Evolutionary conservation across 2,888 invertebrate genomes (phyloP).

Genomic region (Drosophila nr. perissopoda): DNA sequence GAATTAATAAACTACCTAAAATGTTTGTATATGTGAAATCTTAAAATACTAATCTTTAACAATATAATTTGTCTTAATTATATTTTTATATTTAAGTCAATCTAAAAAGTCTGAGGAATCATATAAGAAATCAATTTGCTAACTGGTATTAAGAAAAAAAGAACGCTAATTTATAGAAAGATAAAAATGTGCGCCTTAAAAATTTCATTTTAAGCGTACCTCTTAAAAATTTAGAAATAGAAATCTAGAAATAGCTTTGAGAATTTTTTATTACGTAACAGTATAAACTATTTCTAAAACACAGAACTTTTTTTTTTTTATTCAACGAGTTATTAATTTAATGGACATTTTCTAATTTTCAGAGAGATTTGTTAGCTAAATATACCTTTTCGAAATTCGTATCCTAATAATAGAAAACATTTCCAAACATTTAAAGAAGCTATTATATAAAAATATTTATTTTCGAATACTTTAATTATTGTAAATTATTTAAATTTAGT

Average conservation of each 20-base stretch:
- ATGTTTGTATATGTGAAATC: too few species aligned
- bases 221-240: too few species aligned
- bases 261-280: neutral
- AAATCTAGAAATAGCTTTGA: too few species aligned
- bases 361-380: neutral
- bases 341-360: neutral
- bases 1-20: too few species aligned
- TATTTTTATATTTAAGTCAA: too few species aligned
- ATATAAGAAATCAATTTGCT: too few species aligned
- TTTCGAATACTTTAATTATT: neutral
- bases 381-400: neutral
- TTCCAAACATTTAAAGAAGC: neutral
- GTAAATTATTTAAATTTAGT: neutral
- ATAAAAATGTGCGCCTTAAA: neutral
- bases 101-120: too few species aligned
- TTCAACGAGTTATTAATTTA: neutral
- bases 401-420: neutral
- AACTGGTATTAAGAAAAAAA: neutral
- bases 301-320: neutral
- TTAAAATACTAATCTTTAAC: too few species aligned
- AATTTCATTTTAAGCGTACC: too few species aligned
- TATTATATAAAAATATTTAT: neutral
- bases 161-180: neutral
- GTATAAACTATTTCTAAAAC: neutral
- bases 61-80: too few species aligned